A percentile compares a stretch with the other conserved stretches of the same genome.
phyloP scores from a whole-genome alignment of 2,888 invertebrate genomes.

The Pharmacophagus antenor region DNA sequence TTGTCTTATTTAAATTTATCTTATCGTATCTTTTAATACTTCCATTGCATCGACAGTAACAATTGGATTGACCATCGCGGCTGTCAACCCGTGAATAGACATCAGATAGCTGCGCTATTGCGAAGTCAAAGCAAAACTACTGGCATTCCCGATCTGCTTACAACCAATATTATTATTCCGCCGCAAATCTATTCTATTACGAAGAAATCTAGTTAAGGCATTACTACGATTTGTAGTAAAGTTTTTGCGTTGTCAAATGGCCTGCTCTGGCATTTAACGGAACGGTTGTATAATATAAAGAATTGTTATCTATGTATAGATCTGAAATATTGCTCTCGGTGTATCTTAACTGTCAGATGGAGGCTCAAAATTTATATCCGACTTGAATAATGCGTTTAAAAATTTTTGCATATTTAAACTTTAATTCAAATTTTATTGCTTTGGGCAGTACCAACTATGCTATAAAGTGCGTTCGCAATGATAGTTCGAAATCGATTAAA shows the following conservation, averaged over 20 bases:
- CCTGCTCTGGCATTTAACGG: slow-evolving; percentile 29
- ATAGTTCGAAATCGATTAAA: slow-evolving; percentile 1
- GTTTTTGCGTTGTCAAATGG: slow-evolving; percentile 28
- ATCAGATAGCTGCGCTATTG: slow-evolving; percentile 42
- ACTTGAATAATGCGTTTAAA: slow-evolving; percentile 26
- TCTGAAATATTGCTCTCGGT: slow-evolving; percentile 30
- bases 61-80: slow-evolving; percentile 58
- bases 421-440: slow-evolving; percentile 26
- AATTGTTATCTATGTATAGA: slow-evolving; percentile 30
- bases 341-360: slow-evolving; percentile 30
- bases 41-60: slow-evolving; percentile 53
- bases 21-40: slow-evolving; percentile 51
- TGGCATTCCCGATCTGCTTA: slow-evolving; percentile 42
- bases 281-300: slow-evolving; percentile 29
- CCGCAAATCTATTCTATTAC: slow-evolving; percentile 39
- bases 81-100: slow-evolving; percentile 49
- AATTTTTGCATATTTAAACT: slow-evolving; percentile 29
- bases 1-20: slow-evolving; percentile 51
- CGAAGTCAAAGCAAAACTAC: slow-evolving; percentile 46
- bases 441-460: slow-evolving; percentile 6
- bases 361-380: slow-evolving; percentile 27
- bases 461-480: slow-evolving; percentile 13
- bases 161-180: slow-evolving; percentile 43
- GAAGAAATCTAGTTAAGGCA: slow-evolving; percentile 25
- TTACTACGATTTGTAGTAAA: slow-evolving; percentile 28